Percentiles rank a stretch among this genome's conserved stretches.
These are phyloP conservation scores for Lamellibrachia luymesi DNA, from an alignment of 1,140 invertebrate species.

Conservation along the genomic window DNA sequence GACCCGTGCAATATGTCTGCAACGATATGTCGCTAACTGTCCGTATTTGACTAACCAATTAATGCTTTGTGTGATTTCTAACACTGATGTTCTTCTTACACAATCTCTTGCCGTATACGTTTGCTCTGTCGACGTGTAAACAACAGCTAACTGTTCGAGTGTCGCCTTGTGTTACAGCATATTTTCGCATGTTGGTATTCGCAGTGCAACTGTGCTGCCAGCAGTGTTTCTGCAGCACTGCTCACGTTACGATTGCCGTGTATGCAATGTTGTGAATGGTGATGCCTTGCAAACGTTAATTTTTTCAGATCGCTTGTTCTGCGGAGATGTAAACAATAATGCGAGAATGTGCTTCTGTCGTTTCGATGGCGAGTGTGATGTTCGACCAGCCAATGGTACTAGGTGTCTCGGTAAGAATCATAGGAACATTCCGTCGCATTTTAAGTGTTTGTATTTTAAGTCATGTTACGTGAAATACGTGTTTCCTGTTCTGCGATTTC, in stretches of 20 bases:
- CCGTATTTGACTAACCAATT: no score
- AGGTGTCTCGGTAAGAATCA: conserved; percentile 1
- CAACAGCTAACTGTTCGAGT: no score
- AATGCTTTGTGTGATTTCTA: no score
- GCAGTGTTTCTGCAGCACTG: background rate
- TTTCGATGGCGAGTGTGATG: conserved; percentile 19
- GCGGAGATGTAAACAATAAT: background rate
- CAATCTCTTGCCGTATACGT: no score
- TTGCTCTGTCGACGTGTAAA: no score
- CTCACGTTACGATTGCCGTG: background rate
- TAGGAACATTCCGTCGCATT: background rate
- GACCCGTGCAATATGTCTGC: no score
- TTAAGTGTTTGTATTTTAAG: background rate
- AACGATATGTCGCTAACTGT: no score
- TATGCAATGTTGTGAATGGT: background rate
- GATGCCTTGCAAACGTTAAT: background rate
- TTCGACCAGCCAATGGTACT: conserved; percentile 20
- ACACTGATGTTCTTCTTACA: no score
- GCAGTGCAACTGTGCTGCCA: no score
- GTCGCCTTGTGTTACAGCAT: no score
- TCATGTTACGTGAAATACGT: background rate
- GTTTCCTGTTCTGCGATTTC: no score
- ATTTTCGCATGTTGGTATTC: no score
- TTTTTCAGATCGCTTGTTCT: background rate
- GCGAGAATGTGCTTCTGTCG: conserved; percentile 24